A percentile compares a stretch with the other conserved stretches of the same genome.
Conservation (phyloP, 2,888 invertebrate genomes). For the Galerucella calmariensis region DNA sequence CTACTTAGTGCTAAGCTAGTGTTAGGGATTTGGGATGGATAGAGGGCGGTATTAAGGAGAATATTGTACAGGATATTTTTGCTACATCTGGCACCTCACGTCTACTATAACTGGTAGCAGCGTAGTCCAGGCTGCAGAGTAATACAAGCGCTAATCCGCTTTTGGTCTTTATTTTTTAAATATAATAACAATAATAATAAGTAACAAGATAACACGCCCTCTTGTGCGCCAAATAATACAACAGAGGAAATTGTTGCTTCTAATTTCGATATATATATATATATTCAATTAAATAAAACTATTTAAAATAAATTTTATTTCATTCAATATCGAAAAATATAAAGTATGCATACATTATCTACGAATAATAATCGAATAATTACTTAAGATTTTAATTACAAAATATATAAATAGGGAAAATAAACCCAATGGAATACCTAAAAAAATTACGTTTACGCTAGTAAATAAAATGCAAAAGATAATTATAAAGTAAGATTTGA, state of each 20-base stretch:
- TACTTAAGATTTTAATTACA: background rate
- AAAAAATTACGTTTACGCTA: background rate
- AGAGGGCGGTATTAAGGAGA: conserved; percentile 30
- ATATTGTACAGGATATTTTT: conserved; percentile 38
- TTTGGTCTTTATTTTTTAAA: conserved; percentile 20
- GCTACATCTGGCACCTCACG: conserved; percentile 47
- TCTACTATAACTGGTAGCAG: conserved; percentile 43
- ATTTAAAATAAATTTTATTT: conserved; percentile 8
- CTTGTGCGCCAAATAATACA: background rate
- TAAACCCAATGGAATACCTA: background rate
- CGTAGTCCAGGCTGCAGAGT: conserved; percentile 47
- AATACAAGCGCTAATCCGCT: conserved; percentile 8
- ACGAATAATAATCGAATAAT: background rate
- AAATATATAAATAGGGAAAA: background rate
- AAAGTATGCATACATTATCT: background rate
- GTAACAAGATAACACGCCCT: background rate
- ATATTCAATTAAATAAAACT: background rate
- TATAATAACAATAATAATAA: background rate
- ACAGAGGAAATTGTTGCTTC: background rate
- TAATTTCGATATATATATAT: too few relatives aligned
- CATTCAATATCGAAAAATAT: conserved; percentile 3
- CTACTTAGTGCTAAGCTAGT: conserved; percentile 63
- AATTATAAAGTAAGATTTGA: conserved; percentile 15
- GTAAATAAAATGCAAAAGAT: conserved; percentile 3
- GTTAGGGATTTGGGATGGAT: conserved; percentile 32